Evolutionary conservation across 2,888 invertebrate species (phyloP), one percentile per base, ranked within the genome.

Genomic region (Hirtodrosophila trivittata): DNA sequence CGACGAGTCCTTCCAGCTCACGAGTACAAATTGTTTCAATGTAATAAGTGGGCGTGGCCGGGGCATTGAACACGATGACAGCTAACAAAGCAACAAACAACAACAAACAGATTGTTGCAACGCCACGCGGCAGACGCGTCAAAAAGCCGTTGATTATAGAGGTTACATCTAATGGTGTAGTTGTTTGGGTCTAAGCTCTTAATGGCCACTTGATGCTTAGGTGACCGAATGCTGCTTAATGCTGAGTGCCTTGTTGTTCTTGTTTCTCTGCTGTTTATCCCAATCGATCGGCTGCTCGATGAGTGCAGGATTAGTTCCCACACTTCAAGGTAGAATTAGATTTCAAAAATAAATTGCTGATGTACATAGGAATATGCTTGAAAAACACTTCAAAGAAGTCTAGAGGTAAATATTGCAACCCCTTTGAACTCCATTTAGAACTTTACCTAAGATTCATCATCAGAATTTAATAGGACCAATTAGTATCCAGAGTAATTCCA

Each of bases 101-200:
- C 37, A 62, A 37, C 41, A 49, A 54, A 28, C 45, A 55, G 51
- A 33, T 41, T 59, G 25, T 33, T 25, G 30, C 38, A 37, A 55
- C 12, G 43, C 37, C 77, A 82, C 83, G 83, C 82, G 77, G 33
- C 75, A 1, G 45, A 37, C 62, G 60, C 77, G 72, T 86, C 86
- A 82, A 81, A 84, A 87, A 78, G 80, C 86, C 78, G 80, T 42
- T 86, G 84, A 87, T 87, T 82, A 86, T 67, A 66, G 64, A 66
- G 62, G 52, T 58, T 37, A 49, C 58, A 41, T 55, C 77, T 76
- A 75, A 85, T 75, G 64, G 66, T 25, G 62, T 60, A 75, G 67
- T 75, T 75, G 54, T 67, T 21, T 63, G 46, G 74, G 71, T 66
- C 67, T 83, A 82, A 82, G 86, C 86, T 38, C 77, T 68, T 82